Evolutionary conservation across 2,888 invertebrate genomes (phyloP), one percentile per base, ranked within the genome.

Genomic region (Leptinotarsa tumamoca): DNA sequence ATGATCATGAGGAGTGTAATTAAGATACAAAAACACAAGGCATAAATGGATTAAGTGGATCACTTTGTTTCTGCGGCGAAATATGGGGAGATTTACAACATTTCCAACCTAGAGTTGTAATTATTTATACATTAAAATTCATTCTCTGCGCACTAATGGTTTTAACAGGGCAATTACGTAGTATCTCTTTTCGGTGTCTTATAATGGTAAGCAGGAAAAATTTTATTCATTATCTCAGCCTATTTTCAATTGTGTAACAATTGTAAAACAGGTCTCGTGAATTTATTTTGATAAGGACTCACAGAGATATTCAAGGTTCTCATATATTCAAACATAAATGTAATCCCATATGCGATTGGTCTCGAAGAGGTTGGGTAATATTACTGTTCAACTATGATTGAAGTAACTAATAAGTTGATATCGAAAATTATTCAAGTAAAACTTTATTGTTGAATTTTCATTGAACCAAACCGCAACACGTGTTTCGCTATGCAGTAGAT

Each of bases 111-210:
- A 71, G 74, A 78, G 73, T 66, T 69, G 77, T 73, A 81, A 81
- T 80, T 81, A 81, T 80, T 79, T 78, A 68, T 70, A 71, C 81
- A 81, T 81, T 80, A 80, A 73, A 79, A 74, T 78, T 79, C 76
- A 80, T 81, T 75, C 73, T 78, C 78, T 73, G 74, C 56, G 72
- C 33, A 23, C 71, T 80, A 79, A 79, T 78, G 75, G 56, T 70
- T 67, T 63, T 71, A 75, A 74, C 71, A 69, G 68, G 74, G 73
- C 76, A 79, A 79, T 80, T 77, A 78, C 68, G 72, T 78, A 72
- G 72, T 56, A 77, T 70, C 74, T 78, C 69, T 74, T 68, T 66
- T 75, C 63, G 52, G 21, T 68, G 23, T 56, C 51, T 61, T 43
- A 49, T 23, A 58, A 68, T 51, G 50, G 23, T 67, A 43, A 27